These are phyloP conservation scores for Paramisgurnus dabryanus DNA, from an alignment of 2,113 vertebrate genomes.

Conservation along the genomic window DNA sequence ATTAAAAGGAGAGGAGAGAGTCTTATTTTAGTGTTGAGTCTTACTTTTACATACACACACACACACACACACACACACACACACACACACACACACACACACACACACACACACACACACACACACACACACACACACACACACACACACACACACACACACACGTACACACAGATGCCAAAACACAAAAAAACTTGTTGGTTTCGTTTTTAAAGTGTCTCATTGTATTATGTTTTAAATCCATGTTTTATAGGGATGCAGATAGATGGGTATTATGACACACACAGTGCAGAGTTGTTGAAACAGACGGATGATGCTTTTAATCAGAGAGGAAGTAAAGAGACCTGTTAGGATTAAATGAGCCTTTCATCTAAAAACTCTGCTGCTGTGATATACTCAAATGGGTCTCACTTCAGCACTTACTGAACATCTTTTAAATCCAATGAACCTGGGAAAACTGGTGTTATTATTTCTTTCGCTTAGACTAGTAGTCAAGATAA, in stretches of 20 bases:
- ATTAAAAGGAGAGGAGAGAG: slow-evolving; percentile 6
- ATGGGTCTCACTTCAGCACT: slow-evolving; percentile 25
- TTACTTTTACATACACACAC: background rate
- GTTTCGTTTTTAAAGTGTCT: background rate
- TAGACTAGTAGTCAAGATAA: background rate
- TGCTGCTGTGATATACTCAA: slow-evolving; percentile 9
- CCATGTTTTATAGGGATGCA: background rate
- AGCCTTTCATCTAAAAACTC: slow-evolving; percentile 32
- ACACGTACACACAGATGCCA: background rate
- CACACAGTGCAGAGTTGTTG: background rate
- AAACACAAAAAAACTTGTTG: background rate
- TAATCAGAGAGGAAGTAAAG: slow-evolving; percentile 15
- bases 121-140: background rate
- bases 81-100: too few species aligned
- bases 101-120: background rate
- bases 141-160: background rate
- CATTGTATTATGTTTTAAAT: background rate
- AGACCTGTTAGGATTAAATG: slow-evolving; percentile 35
- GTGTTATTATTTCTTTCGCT: background rate
- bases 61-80: background rate
- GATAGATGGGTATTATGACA: background rate
- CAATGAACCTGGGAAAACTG: background rate
- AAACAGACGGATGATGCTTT: slow-evolving; percentile 18
- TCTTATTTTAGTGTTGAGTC: background rate
- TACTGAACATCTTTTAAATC: background rate